A percentile compares a stretch with the other conserved stretches of the same genome.
Conservation (phyloP, 2,113 vertebrate species). For the Leucoraja erinaceus region DNA sequence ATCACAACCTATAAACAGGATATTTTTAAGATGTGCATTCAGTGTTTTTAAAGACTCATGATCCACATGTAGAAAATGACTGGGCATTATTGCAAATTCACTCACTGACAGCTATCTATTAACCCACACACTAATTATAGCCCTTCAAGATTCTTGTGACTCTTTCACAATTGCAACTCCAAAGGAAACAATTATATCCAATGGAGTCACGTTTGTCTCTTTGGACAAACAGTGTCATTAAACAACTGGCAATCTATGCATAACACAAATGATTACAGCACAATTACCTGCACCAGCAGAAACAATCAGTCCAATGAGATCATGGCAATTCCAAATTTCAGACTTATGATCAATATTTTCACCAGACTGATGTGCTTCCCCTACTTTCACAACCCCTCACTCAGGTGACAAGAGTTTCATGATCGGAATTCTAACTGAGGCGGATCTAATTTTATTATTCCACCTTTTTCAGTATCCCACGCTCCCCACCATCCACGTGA, state of each 20-base stretch:
- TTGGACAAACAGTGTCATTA: background rate
- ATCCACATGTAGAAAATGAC: background rate
- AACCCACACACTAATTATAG: background rate
- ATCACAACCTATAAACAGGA: background rate
- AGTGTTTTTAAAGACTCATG: background rate
- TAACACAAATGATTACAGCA: background rate
- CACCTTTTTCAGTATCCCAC: background rate
- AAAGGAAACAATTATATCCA: constrained; percentile 23
- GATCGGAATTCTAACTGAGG: background rate
- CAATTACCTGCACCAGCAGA: background rate
- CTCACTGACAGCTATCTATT: background rate
- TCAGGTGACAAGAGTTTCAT: background rate
- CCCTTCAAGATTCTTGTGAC: background rate
- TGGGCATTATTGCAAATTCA: background rate
- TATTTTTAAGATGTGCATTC: background rate
- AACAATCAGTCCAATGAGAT: background rate
- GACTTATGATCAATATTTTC: too few relatives aligned
- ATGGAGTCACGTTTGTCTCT: background rate
- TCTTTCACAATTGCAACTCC: constrained; percentile 1
- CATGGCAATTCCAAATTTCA: background rate
- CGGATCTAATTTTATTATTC: background rate
- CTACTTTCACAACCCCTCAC: background rate
- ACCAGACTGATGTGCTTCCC: too few relatives aligned
- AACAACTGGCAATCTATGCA: background rate
- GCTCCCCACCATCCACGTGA: background rate